Evolutionary conservation across 2,113 vertebrate species (phyloP).

Genomic region (Lynx canadensis): DNA sequence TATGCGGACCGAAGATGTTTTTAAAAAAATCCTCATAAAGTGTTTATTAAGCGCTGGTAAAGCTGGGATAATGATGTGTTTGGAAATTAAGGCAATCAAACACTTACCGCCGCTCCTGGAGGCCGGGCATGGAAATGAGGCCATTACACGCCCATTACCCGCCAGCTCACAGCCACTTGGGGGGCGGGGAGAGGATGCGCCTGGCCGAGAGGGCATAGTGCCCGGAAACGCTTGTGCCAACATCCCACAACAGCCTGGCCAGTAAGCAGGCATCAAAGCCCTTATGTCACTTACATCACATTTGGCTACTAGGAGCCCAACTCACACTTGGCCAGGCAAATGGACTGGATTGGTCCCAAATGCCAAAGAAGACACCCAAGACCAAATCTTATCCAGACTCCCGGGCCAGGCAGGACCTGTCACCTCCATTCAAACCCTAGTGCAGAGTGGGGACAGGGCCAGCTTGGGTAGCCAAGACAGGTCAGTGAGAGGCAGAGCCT

Average conservation of each 20-base stretch:
- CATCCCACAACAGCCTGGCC: slow-evolving; percentile 53
- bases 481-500: neutral
- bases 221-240: slow-evolving; percentile 58
- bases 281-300: slow-evolving; percentile 5
- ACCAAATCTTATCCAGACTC: neutral
- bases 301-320: slow-evolving; percentile 34
- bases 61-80: slow-evolving; percentile 99
- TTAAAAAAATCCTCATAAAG: slow-evolving; percentile 97
- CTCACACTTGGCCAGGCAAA: slow-evolving; percentile 34
- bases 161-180: slow-evolving; percentile 93
- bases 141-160: slow-evolving; percentile 99
- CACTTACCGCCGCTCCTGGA: slow-evolving; percentile 99
- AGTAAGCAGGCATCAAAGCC: neutral
- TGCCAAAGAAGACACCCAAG: slow-evolving; percentile 13
- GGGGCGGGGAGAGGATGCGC: slow-evolving; percentile 67
- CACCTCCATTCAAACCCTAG: slow-evolving; percentile 12
- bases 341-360: slow-evolving; percentile 9
- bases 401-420: neutral
- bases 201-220: slow-evolving; percentile 75
- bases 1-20: slow-evolving; percentile 86
- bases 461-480: neutral
- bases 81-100: slow-evolving; percentile 99
- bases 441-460: neutral
- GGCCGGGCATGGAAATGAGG: slow-evolving; percentile 99
- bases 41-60: slow-evolving; percentile 99